These are phyloP conservation scores for Orthosia gothica DNA, from an alignment of 2,888 invertebrate genomes.

Conservation along the genomic window DNA sequence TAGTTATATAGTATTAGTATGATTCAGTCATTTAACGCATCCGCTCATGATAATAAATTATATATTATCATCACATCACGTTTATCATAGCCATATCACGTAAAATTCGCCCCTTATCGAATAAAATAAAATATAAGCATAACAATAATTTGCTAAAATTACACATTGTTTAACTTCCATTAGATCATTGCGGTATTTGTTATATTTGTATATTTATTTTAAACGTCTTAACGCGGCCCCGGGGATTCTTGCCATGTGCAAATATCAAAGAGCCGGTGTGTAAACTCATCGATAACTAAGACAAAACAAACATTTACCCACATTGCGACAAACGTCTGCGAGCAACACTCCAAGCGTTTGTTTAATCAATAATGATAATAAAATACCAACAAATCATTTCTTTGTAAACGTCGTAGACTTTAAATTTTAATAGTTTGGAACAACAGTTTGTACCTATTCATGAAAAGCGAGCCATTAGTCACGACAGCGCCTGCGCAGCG, in stretches of 20 bases:
- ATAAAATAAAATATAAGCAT: constrained; percentile 20
- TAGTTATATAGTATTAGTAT: neutral
- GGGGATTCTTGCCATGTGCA: constrained; percentile 66
- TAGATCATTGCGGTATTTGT: constrained; percentile 60
- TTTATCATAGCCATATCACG: constrained; percentile 26
- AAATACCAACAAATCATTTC: constrained; percentile 62
- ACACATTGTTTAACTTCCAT: constrained; percentile 58
- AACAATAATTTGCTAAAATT: constrained; percentile 51
- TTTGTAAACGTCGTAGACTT: constrained; percentile 37
- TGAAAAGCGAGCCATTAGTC: constrained; percentile 49
- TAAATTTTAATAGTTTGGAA: constrained; percentile 39
- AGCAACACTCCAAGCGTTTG: constrained; percentile 53
- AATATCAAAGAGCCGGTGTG: constrained; percentile 71
- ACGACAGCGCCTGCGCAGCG: constrained; percentile 14
- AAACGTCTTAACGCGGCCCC: constrained; percentile 54
- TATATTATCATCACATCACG: constrained; percentile 27
- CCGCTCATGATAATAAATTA: constrained; percentile 37
- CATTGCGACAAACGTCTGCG: constrained; percentile 72
- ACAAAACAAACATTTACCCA: constrained; percentile 76
- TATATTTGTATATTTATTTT: constrained; percentile 65
- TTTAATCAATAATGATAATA: constrained; percentile 53
- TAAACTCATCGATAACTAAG: constrained; percentile 71
- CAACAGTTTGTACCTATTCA: constrained; percentile 49
- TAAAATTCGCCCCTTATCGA: constrained; percentile 21
- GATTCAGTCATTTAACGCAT: constrained; percentile 28